These are phyloP conservation scores for Alloscopus bannaensis DNA, from an alignment of 2,888 invertebrate species.

Conservation along the genomic window DNA sequence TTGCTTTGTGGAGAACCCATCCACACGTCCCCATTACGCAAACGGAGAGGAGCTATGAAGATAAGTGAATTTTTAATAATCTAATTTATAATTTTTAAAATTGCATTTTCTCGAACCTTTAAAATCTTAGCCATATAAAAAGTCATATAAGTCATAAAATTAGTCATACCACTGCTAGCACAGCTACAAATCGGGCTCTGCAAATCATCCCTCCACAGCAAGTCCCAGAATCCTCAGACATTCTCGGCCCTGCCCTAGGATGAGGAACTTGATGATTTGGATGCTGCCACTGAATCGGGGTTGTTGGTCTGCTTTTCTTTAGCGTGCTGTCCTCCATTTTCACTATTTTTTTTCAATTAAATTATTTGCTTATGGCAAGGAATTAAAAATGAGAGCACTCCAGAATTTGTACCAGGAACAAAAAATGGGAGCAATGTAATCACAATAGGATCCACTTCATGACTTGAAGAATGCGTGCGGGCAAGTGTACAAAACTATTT, in stretches of 20 bases:
- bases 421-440: too few relatives aligned
- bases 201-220: slow-evolving; percentile 45
- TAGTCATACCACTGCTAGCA: slow-evolving; percentile 64
- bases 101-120: background rate
- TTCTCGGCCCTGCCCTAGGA: slow-evolving; percentile 18
- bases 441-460: too few relatives aligned
- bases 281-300: slow-evolving; percentile 49
- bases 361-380: too few relatives aligned
- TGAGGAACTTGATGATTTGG: slow-evolving; percentile 26
- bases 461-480: too few relatives aligned
- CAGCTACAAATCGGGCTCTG: slow-evolving; percentile 65
- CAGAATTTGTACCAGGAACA: too few relatives aligned
- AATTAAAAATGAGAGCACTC: too few relatives aligned
- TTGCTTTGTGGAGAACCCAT: slow-evolving; percentile 71
- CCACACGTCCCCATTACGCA: slow-evolving; percentile 67
- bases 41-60: slow-evolving; percentile 63
- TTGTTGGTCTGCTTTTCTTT: slow-evolving; percentile 37
- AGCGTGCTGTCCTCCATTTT: slow-evolving; percentile 51
- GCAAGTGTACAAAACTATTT: too few relatives aligned
- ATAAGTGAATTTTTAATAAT: slow-evolving; percentile 3
- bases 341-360: too few relatives aligned
- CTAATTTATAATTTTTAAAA: background rate
- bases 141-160: too few relatives aligned
- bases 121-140: too few relatives aligned
- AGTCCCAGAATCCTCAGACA: slow-evolving; percentile 26